A percentile compares a stretch with the other conserved stretches of the same genome.
Conservation (phyloP, 1,140 invertebrate species). For the Drosophila santomea region DNA sequence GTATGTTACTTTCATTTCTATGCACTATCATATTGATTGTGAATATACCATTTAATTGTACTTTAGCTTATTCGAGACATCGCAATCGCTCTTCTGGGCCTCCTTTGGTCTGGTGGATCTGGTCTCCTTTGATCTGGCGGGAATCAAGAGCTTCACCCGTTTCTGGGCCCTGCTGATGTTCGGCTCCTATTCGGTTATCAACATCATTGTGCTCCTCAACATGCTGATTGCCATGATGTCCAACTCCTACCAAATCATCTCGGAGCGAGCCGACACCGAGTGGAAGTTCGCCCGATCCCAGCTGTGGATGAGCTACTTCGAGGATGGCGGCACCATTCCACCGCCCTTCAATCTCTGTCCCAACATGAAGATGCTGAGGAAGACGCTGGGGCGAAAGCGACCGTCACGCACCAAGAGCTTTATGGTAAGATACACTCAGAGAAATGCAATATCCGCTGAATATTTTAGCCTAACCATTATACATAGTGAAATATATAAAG, state of each 20-base stretch:
- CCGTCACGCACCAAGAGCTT: constrained; percentile 86
- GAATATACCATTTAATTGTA: background rate
- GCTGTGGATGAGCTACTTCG: constrained; percentile 97
- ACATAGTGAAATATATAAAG: too few species aligned
- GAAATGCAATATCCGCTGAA: background rate
- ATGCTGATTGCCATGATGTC: constrained; percentile 99
- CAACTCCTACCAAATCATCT: constrained; percentile 96
- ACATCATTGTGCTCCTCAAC: constrained; percentile 96
- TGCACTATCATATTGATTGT: background rate
- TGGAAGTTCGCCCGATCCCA: constrained; percentile 96
- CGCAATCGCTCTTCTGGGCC: constrained; percentile 97
- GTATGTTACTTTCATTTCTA: constrained; percentile 54
- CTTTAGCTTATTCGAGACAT: constrained; percentile 94
- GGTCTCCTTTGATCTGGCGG: constrained; percentile 92
- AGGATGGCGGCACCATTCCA: constrained; percentile 93
- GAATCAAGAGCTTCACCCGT: constrained; percentile 94
- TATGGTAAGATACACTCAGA: constrained; percentile 84
- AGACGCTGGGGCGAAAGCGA: constrained; percentile 81
- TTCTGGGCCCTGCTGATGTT: constrained; percentile 96
- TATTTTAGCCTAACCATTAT: too few species aligned
- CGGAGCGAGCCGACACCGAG: constrained; percentile 93
- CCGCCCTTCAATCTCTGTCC: constrained; percentile 95
- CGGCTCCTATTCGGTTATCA: constrained; percentile 95
- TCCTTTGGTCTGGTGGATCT: constrained; percentile 96
- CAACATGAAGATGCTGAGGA: constrained; percentile 87